A percentile compares a stretch with the other conserved stretches of the same genome.
These are phyloP conservation scores for Catajapyx aquilonaris DNA, from an alignment of 1,140 invertebrate genomes.

Conservation along the genomic window DNA sequence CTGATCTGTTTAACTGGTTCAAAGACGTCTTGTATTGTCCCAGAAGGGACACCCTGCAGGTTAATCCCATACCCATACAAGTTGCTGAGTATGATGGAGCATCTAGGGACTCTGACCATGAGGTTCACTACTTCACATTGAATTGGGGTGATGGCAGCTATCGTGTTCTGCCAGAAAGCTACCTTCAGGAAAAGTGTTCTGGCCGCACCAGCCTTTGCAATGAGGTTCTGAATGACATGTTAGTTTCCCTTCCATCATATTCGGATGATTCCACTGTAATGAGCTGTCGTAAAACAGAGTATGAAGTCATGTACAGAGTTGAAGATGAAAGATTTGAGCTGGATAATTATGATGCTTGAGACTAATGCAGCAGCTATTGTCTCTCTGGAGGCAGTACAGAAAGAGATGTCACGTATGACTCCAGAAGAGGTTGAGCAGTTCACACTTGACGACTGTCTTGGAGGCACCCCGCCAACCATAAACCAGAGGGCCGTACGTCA, in stretches of 20 bases:
- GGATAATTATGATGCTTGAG: conserved; percentile 87
- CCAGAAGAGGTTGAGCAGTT: conserved; percentile 72
- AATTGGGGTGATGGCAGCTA: conserved; percentile 93
- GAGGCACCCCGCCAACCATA: conserved; percentile 75
- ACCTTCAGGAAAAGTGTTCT: conserved; percentile 67
- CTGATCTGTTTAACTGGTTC: conserved; percentile 85
- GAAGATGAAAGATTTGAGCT: conserved; percentile 82
- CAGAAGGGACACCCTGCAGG: conserved; percentile 25
- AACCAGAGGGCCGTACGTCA: conserved; percentile 68
- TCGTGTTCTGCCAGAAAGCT: conserved; percentile 68
- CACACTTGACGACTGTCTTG: conserved; percentile 76
- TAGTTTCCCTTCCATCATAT: conserved; percentile 98
- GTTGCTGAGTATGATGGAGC: conserved; percentile 52
- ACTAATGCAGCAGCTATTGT: conserved; percentile 86
- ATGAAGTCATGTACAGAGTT: conserved; percentile 93
- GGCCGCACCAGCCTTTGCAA: conserved; percentile 73
- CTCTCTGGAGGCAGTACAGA: conserved; percentile 74
- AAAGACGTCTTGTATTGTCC: conserved; percentile 70
- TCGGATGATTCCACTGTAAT: conserved; percentile 97
- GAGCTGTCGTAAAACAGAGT: conserved; percentile 89
- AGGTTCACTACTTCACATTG: conserved; percentile 82
- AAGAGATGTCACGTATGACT: conserved; percentile 75
- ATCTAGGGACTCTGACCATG: conserved; percentile 61
- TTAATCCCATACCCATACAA: conserved; percentile 36
- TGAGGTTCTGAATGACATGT: conserved; percentile 92